Percentiles rank a stretch among this genome's conserved stretches.
Evolutionary conservation across 2,113 vertebrate species (phyloP).

Genomic region (Psilopsiagon aurifrons): DNA sequence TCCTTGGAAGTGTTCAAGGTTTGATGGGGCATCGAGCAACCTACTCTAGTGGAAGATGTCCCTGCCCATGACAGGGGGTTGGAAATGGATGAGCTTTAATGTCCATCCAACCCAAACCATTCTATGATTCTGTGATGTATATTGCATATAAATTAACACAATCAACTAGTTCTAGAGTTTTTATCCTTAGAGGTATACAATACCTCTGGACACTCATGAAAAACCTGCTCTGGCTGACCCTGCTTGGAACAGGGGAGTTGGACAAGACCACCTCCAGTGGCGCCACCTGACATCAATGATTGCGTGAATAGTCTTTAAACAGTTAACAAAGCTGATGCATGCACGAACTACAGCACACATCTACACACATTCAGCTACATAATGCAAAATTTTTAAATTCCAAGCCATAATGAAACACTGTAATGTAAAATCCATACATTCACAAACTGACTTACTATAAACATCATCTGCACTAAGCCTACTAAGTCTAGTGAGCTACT

Average conservation of each 20-base stretch:
- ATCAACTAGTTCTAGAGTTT: background rate
- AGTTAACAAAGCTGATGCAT: background rate
- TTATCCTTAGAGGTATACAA: background rate
- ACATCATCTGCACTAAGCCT: background rate
- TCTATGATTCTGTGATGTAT: background rate
- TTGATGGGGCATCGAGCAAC: background rate
- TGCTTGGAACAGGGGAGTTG: background rate
- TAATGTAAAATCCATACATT: background rate
- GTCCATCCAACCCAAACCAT: background rate
- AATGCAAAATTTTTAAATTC: background rate
- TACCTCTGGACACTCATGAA: background rate
- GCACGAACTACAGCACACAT: background rate
- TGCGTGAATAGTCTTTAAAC: background rate
- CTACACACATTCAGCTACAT: background rate
- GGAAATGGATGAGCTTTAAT: background rate
- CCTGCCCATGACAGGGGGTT: background rate
- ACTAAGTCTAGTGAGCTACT: background rate
- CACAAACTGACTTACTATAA: background rate
- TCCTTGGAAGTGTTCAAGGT: background rate
- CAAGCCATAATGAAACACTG: background rate
- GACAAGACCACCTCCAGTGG: background rate
- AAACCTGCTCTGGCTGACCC: background rate
- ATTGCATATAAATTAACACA: background rate
- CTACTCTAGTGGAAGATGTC: background rate
- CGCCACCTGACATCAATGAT: fast-evolving